Percentiles rank a stretch among this genome's conserved stretches.
Evolutionary conservation across 2,113 vertebrate species (phyloP).

Genomic region (Phrynocephalus versicolor): DNA sequence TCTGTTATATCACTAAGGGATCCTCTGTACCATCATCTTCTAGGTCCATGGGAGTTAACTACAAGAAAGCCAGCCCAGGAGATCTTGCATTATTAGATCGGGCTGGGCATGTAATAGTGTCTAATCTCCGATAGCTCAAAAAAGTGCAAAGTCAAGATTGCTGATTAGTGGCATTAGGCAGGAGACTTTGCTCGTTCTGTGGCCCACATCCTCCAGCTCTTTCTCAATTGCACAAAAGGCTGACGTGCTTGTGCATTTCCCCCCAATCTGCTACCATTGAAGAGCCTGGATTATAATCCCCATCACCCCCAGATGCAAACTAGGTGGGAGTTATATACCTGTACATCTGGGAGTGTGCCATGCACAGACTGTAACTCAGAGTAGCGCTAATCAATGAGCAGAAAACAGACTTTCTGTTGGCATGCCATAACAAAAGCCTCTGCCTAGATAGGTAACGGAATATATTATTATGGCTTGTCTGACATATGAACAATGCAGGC

Average conservation of each 20-base stretch:
- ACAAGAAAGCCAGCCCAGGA: neutral
- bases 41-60: too few relatives aligned
- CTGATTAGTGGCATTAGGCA: neutral
- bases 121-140: neutral
- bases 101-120: neutral
- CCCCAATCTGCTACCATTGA: neutral
- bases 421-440: neutral
- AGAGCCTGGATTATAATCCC: too few relatives aligned
- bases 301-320: too few relatives aligned
- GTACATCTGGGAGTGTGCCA: too few relatives aligned
- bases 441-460: neutral
- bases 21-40: too few relatives aligned
- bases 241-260: neutral
- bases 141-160: neutral
- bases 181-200: neutral
- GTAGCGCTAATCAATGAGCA: too few relatives aligned
- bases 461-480: neutral
- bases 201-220: neutral
- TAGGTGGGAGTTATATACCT: too few relatives aligned
- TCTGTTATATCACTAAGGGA: too few relatives aligned
- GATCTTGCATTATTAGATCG: neutral
- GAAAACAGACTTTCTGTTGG: too few relatives aligned
- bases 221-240: neutral
- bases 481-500: too few relatives aligned
- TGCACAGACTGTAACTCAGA: too few relatives aligned